Evolutionary conservation across 2,797 vertebrate species (phyloP).

Genomic region (Manis javanica): DNA sequence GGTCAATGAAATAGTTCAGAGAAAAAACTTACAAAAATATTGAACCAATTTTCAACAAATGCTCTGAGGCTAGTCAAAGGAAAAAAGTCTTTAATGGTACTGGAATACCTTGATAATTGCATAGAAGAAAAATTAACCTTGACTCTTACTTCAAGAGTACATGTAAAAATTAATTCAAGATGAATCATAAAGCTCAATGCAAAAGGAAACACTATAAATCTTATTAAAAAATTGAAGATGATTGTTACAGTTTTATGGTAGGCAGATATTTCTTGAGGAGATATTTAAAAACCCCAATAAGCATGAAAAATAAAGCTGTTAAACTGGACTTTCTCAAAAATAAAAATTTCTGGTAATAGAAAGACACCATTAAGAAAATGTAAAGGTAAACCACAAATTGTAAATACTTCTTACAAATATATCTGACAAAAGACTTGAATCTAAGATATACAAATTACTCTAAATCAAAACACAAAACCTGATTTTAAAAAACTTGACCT

Average conservation of each 20-base stretch:
- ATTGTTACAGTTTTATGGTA: not conserved
- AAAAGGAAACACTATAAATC: not conserved
- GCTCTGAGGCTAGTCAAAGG: not conserved
- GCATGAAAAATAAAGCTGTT: not conserved
- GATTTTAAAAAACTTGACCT: not conserved
- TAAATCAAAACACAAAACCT: not conserved
- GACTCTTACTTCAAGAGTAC: not conserved
- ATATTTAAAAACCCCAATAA: not conserved
- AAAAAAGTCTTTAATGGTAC: not conserved
- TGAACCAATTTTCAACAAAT: not conserved
- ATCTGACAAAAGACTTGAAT: not conserved
- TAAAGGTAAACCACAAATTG: not conserved
- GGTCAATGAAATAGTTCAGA: not conserved
- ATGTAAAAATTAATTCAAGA: conserved; percentile 34
- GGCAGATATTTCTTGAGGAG: not conserved
- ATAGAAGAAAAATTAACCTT: not conserved
- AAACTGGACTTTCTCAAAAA: not conserved
- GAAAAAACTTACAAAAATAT: not conserved
- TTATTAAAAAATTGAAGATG: not conserved
- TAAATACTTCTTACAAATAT: not conserved
- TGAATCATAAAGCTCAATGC: not conserved
- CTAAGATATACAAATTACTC: not conserved
- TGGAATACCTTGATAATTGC: not conserved
- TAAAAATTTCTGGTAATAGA: not conserved
- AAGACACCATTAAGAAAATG: not conserved